Base-by-base conservation (phyloP, 2,797 vertebrate genomes). In the Spondyliosoma cantharus region DNA sequence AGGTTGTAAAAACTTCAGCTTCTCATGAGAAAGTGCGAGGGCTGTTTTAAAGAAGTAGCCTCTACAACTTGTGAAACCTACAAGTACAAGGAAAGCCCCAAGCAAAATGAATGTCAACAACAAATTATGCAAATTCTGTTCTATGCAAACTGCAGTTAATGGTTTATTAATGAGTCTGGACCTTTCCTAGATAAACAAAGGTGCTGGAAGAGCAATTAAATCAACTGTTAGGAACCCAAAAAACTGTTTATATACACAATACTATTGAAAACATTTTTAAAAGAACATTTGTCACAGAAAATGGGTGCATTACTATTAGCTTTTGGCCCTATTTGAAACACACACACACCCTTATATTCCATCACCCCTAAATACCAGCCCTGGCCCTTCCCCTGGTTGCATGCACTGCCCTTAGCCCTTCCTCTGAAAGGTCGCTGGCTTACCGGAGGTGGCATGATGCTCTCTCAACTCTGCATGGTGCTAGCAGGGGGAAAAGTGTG, bases 401-500 rank as follows among this genome's bases (percentile, higher is more conserved):
- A 46, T 71, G n/a, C 43, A 61, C 76, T 70, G 67, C 78, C 80
- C 74, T 63, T 37, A 78, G 71, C 67, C 50, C 73, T 59, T 63
- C 53, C 60, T 77, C 52, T 74, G 6, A 90, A 92, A 94, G 87
- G 82, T 83, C 49, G 91, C 80, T 91, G 84, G 95, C 97, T 98
- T 98, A 99, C 97, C 96, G 94, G 97, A 94, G 81, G 93, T 89
- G 93, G 93, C 93, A 90, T 95, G 95, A 86, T 93, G 93, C 91
- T 98, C 97, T 96, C 93, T 97, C 95, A 94, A 95, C 94, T 98
- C 98, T 94, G 95, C 96, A 94, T 96, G 96, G 86, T 95, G 95
- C 97, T 98, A 87, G 57, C 57, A 37, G 58, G 61, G 72, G 32
- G 37, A 70, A 83, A 32, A 50, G 60, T 50, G 64, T 42, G 72